Percentiles rank a stretch among this genome's conserved stretches.
Conservation (phyloP, 2,888 invertebrate genomes). For the Phyto melanocephala region DNA sequence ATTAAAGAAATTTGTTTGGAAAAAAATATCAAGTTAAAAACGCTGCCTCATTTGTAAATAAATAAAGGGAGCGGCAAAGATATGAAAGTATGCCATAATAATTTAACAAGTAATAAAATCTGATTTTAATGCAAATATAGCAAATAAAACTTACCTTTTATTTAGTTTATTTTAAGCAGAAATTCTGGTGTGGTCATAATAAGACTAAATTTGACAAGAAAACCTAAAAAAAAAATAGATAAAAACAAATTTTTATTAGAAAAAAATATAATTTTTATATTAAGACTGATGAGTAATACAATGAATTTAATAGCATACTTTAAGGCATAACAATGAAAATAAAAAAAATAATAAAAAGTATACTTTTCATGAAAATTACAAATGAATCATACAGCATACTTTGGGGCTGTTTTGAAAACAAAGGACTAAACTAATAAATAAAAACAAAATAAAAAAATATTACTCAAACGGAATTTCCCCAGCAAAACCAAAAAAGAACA, state of each 20-base stretch:
- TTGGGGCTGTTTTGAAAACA: slow-evolving; percentile 8
- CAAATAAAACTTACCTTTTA: slow-evolving; percentile 9
- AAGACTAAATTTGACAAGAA: background rate
- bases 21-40: background rate
- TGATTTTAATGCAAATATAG: background rate
- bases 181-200: background rate
- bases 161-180: background rate
- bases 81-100: background rate
- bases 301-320: slow-evolving; percentile 16
- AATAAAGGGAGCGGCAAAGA: slow-evolving; percentile 10
- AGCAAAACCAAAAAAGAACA: too few relatives aligned
- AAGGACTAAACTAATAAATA: too few relatives aligned
- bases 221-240: background rate
- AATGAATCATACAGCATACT: slow-evolving; percentile 56
- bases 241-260: background rate
- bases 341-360: background rate
- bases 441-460: background rate
- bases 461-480: background rate
- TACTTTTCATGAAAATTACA: slow-evolving; percentile 12
- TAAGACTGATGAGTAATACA: slow-evolving; percentile 22
- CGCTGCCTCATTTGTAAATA: background rate
- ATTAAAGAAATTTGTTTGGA: too few relatives aligned
- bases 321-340: background rate
- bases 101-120: background rate
- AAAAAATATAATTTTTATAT: background rate